Evolutionary conservation across 35 echinoderm and acorn worm species (phyloP), one percentile per base, ranked within the genome.

Genomic region (Patiria miniata): DNA sequence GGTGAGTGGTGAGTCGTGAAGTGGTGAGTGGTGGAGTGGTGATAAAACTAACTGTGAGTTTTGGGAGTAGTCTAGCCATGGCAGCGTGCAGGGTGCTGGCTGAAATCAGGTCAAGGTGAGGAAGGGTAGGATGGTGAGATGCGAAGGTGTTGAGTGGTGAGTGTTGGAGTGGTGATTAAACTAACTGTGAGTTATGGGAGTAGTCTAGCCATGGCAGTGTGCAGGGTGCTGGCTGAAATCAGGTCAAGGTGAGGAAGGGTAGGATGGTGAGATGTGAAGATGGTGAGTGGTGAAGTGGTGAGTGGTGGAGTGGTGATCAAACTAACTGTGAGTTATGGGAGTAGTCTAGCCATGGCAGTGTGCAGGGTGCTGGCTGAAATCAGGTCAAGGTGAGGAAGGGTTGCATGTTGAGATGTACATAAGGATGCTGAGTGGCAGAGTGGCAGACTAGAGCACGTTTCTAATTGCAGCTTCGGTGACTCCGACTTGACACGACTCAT

Each of bases 341-440:
- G 80, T 51, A 84, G 86, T 36, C 83, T 86, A 30, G 87, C 92
- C 44, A 90, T 94, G 92, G 92, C 92, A 61, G 81, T 87, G 0
- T 94, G 87, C 39, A 68, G 92, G 36, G 87, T 94, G 5, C 77
- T 94, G 37, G 87, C 92, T 36, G 92, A 94, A 68, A 94, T 94
- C 30, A 94, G 87, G 52, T 60, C 87, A 0, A 94, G 87, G 92
- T 94, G 78, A 83, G 33, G 61, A 23, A 69, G 33, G 61, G 61
- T 69, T 18, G 3, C 3, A 8, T 69, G 33, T 4, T 69, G 61
- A 69, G n/a, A 69, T 69, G n/a, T 58, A 58, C n/a, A n/a, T n/a
- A 69, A 18, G 61, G 61, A 8, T 69, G n/a, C 22, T 12, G 22
- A n/a, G n/a, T n/a, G n/a, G n/a, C n/a, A n/a, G n/a, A n/a, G n/a